Conservation (phyloP, 2,888 invertebrate species). For the Tenthredo scrophulariae region DNA sequence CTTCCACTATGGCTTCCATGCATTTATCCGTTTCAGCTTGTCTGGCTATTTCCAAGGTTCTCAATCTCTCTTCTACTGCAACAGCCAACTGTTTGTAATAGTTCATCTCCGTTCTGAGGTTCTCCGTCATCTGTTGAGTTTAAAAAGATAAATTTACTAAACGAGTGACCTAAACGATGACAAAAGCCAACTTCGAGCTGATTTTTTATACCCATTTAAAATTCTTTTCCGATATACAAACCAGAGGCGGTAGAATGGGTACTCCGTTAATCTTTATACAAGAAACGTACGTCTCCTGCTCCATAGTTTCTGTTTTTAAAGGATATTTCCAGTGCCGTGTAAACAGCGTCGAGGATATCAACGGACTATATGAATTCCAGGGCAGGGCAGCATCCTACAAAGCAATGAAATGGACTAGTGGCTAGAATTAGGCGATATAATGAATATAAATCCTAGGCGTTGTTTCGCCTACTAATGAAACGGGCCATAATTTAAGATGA, state of each 20-base stretch:
- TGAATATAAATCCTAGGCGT: not conserved
- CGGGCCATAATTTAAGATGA: conserved; percentile 32
- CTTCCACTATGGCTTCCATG: not conserved
- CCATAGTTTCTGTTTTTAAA: conserved; percentile 57
- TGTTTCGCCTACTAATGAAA: conserved; percentile 25
- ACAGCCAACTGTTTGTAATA: conserved; percentile 85
- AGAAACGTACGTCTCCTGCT: conserved; percentile 80
- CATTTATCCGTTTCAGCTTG: conserved; percentile 40
- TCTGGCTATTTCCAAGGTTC: conserved; percentile 62
- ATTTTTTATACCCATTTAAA: not conserved
- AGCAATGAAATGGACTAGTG: not conserved
- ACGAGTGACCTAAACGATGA: conserved; percentile 3
- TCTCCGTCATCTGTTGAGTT: conserved; percentile 82
- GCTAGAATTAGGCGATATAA: not conserved
- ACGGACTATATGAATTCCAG: not conserved
- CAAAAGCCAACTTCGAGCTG: not conserved
- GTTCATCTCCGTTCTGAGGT: conserved; percentile 84
- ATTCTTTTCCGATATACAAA: conserved; percentile 77
- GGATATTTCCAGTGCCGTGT: not conserved
- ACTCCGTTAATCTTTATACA: conserved; percentile 87
- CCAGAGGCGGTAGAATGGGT: conserved; percentile 88
- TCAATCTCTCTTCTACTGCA: conserved; percentile 82
- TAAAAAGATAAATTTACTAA: conserved; percentile 23
- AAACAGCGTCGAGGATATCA: conserved; percentile 4
- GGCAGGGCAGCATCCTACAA: conserved; percentile 2